Base-by-base conservation (phyloP, 2,797 vertebrate species). In the Clamator glandarius region DNA sequence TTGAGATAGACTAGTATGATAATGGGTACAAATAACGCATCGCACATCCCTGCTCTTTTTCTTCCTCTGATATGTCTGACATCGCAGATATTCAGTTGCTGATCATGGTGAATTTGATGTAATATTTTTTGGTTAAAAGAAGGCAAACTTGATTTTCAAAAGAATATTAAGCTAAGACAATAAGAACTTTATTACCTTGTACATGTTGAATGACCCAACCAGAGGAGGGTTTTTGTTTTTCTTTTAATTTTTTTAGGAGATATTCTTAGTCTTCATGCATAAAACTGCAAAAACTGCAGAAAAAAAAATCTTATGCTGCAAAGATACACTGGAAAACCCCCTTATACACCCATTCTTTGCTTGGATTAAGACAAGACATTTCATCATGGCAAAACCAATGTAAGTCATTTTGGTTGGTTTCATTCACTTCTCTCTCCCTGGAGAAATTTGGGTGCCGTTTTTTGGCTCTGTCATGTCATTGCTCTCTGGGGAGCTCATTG, bases 361-460 rank as follows among this genome's bases (percentile, higher is more conserved):
- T 61, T 91, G 82, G 9, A 50, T 85, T 68, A 62, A 24, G 8
- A 3, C 9, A 36, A 77, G 69, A 73, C 15, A 59, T 52, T 74
- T 72, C 36, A 7, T 55, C 39, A 17, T 2, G 33, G n/a, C 17
- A 75, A 51, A 63, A n/a, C 9, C 16, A 31, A 2, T 12, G 1
- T 24, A 50, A 67, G 74, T 3, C 0, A 0, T 35, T 93, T 62
- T 26, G n/a, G 48, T 41, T 80, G 6, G 29, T 93, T 97, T 96
- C 91, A 90, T 91, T 93, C 68, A 83, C 91, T 95, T 76, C 54
- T 63, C 55, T 79, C 84, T 94, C 68, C 64, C 87, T 79, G 67
- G 93, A 91, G 95, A 93, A 89, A 21, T 82, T 87, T 85, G 84
- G 58, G 54, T 87, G 28, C 31, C 11, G 46, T 57, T 57, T 77